These are phyloP conservation scores for Gonocerus acuteangulatus DNA, from an alignment of 2,888 invertebrate species.

Conservation along the genomic window DNA sequence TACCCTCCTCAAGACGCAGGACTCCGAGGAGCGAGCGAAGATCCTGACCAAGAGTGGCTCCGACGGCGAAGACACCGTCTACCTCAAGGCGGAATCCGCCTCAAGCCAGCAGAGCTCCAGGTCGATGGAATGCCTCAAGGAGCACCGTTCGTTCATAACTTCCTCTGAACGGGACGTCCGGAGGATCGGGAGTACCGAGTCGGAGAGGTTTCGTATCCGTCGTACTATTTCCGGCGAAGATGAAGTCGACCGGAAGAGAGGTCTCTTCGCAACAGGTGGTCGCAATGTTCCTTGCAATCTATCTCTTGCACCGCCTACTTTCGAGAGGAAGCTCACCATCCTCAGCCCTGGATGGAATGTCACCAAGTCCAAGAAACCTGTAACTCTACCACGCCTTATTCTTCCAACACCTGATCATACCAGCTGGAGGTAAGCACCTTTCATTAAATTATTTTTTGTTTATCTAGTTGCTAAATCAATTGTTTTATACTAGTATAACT, in stretches of 20 bases:
- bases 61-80: constrained; percentile 30
- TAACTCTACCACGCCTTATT: constrained; percentile 65
- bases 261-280: constrained; percentile 6
- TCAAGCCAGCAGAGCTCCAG: constrained; percentile 24
- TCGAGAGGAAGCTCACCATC: constrained; percentile 54
- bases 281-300: constrained; percentile 51
- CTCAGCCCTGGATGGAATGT: constrained; percentile 41
- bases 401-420: constrained; percentile 66
- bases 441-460: too few species aligned
- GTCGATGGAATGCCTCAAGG: constrained; percentile 63
- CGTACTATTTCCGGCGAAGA: constrained; percentile 58
- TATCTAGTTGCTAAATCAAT: too few species aligned
- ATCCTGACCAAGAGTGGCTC: constrained; percentile 29
- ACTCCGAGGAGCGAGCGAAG: background rate
- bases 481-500: too few species aligned
- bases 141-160: constrained; percentile 54
- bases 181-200: constrained; percentile 44
- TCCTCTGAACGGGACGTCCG: constrained; percentile 61
- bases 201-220: constrained; percentile 39
- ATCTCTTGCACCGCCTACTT: constrained; percentile 69
- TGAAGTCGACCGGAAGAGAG: constrained; percentile 41
- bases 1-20: constrained; percentile 21
- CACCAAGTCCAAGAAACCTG: constrained; percentile 56
- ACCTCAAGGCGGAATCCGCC: constrained; percentile 9
- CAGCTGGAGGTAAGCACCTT: constrained; percentile 43